phyloP scores from a whole-genome alignment of 2,797 vertebrate species.

The Ctenochaetus hawaiiensis region DNA sequence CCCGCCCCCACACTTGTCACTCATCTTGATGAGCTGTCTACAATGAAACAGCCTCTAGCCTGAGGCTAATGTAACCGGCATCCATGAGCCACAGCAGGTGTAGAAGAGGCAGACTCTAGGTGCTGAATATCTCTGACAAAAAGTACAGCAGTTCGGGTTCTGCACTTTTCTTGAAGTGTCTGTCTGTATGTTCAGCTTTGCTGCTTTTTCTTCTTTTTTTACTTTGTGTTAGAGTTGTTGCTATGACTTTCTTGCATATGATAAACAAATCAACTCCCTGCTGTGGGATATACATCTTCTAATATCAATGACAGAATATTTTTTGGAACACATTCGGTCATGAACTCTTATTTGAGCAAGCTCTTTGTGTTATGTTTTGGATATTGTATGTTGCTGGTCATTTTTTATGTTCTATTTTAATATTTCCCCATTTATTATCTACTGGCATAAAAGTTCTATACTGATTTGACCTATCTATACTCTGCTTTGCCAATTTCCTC shows the following conservation, averaged over 20 bases:
- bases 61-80: constrained; percentile 52
- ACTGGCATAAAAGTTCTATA: neutral
- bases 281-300: neutral
- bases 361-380: neutral
- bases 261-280: neutral
- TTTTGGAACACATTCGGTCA: neutral
- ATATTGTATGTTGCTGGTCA: neutral
- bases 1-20: constrained; percentile 73
- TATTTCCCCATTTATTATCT: neutral
- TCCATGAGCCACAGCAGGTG: constrained; percentile 53
- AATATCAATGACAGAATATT: constrained; percentile 1
- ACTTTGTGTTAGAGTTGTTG: constrained; percentile 14
- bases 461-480: neutral
- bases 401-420: neutral
- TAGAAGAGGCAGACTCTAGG: constrained; percentile 22
- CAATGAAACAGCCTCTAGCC: constrained; percentile 67
- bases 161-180: constrained; percentile 1
- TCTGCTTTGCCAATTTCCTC: no score
- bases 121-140: constrained; percentile 22
- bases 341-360: neutral
- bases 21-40: constrained; percentile 73
- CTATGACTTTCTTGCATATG: constrained; percentile 6
- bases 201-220: constrained; percentile 6
- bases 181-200: constrained; percentile 26
- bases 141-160: constrained; percentile 8